A percentile compares a stretch with the other conserved stretches of the same genome.
Evolutionary conservation across 2,113 vertebrate species (phyloP).

Genomic region (Pionites leucogaster): DNA sequence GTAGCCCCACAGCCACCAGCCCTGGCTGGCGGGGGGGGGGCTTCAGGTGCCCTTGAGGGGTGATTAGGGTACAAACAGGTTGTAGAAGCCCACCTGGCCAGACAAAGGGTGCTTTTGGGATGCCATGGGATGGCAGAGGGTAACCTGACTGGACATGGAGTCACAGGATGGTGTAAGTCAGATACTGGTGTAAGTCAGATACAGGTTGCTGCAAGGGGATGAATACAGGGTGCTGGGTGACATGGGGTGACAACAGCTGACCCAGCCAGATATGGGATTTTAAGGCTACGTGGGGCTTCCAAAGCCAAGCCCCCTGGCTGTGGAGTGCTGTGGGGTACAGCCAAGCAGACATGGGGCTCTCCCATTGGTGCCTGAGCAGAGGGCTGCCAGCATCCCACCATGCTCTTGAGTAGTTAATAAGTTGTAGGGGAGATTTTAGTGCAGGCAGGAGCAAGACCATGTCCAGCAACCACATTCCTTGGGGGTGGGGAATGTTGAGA

Average conservation of each 20-base stretch:
- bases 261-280: too few species aligned
- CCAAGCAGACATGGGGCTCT: not conserved
- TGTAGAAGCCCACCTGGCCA: not conserved
- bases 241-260: not conserved
- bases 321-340: not conserved
- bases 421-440: not conserved
- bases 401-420: constrained; percentile 36
- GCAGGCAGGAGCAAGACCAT: not conserved
- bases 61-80: not conserved
- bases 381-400: not conserved
- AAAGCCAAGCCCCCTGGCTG: not conserved
- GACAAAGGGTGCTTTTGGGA: not conserved
- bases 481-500: not conserved
- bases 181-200: not conserved
- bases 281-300: not conserved
- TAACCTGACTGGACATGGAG: fast-evolving
- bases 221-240: not conserved
- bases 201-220: not conserved
- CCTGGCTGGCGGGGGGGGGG: not conserved
- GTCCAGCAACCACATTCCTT: not conserved
- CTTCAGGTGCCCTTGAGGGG: not conserved
- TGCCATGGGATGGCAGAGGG: not conserved
- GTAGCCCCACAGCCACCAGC: not conserved
- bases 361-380: fast-evolving
- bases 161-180: not conserved